A percentile compares a stretch with the other conserved stretches of the same genome.
Evolutionary conservation across 2,113 vertebrate genomes (phyloP).

Genomic region (Podarcis muralis): DNA sequence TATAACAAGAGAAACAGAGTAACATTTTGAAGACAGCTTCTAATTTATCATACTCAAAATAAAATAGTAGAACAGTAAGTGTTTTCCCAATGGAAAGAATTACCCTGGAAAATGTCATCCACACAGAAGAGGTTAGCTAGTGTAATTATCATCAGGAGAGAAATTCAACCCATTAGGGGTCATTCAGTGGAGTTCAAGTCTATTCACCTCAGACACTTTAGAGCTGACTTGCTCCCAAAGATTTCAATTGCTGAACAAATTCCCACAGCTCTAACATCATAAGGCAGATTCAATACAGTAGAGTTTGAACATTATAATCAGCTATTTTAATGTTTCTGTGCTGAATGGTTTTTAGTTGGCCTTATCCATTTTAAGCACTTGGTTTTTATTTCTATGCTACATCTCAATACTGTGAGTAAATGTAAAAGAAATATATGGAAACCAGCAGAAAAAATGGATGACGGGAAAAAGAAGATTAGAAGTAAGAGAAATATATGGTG

Average conservation of each 20-base stretch:
- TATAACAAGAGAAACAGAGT: neutral
- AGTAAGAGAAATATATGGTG: neutral
- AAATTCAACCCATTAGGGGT: constrained; percentile 28
- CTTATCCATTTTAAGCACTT: neutral
- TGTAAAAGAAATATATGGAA: neutral
- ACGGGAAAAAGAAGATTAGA: neutral
- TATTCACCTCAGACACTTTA: constrained; percentile 21
- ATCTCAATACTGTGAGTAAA: neutral
- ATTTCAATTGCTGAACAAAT: constrained; percentile 17
- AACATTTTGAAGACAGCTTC: constrained; percentile 23
- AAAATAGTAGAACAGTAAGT: constrained; percentile 1
- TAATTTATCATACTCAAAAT: neutral
- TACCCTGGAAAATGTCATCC: constrained; percentile 24
- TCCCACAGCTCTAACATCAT: neutral
- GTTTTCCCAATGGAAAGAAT: constrained; percentile 4
- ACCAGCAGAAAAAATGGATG: neutral
- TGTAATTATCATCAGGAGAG: constrained; percentile 27
- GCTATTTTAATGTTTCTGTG: neutral
- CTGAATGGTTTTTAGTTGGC: neutral
- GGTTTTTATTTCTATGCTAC: neutral
- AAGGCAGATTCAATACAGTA: neutral
- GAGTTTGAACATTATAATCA: neutral
- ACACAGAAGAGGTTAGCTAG: neutral
- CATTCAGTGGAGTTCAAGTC: constrained; percentile 17
- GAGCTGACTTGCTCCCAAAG: constrained; percentile 1